phyloP scores from a whole-genome alignment of 2,888 invertebrate genomes.

The Polyommatus iphigenia region DNA sequence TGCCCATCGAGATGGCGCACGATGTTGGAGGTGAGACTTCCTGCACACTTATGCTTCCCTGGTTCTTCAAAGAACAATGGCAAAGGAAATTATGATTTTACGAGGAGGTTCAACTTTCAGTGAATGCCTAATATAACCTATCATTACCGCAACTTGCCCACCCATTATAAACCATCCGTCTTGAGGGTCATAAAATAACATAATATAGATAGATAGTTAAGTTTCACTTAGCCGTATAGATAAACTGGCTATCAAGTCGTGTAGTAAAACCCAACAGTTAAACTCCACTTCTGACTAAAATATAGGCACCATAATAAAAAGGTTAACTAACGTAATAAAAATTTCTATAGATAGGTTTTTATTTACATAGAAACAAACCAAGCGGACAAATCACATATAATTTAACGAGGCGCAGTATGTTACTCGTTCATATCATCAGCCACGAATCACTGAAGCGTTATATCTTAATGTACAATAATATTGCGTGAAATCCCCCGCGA shows the following conservation, averaged over 20 bases:
- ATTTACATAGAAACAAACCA: background rate
- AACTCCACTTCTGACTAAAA: background rate
- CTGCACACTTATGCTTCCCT: conserved; percentile 16
- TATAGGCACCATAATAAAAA: background rate
- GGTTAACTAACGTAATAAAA: background rate
- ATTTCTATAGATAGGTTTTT: background rate
- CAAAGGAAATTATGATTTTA: background rate
- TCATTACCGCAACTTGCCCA: background rate
- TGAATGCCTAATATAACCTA: background rate
- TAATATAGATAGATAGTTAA: background rate
- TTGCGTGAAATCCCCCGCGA: conserved; percentile 29
- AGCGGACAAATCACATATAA: conserved; percentile 20
- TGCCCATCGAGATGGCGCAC: conserved; percentile 81
- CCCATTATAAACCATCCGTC: background rate
- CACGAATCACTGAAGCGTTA: conserved; percentile 22
- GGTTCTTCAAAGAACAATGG: background rate
- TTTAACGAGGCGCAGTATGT: conserved; percentile 26
- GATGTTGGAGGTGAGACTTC: conserved; percentile 80
- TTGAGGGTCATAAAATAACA: background rate
- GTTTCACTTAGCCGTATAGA: background rate
- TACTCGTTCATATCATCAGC: conserved; percentile 23
- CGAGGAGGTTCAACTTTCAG: background rate
- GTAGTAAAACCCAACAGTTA: background rate
- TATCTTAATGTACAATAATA: conserved; percentile 30
- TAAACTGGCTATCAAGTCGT: background rate